These are phyloP conservation scores for Cyclura pinguis DNA, from an alignment of 2,797 vertebrate genomes.

Conservation along the genomic window DNA sequence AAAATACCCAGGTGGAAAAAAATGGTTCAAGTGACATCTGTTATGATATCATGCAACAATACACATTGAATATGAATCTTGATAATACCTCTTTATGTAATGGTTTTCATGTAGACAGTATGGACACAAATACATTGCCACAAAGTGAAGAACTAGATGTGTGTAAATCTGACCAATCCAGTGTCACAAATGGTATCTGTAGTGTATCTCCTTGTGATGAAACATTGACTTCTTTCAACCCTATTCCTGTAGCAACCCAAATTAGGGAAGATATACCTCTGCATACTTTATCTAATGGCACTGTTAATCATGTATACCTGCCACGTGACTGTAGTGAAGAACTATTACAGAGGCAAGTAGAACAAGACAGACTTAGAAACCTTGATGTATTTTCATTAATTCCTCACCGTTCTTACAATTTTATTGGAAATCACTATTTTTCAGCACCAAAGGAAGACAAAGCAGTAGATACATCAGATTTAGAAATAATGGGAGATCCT, in stretches of 20 bases:
- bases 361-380: slow-evolving; percentile 88
- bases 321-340: slow-evolving; percentile 84
- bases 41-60: slow-evolving; percentile 77
- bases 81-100: slow-evolving; percentile 81
- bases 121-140: slow-evolving; percentile 67
- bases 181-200: slow-evolving; percentile 76
- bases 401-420: slow-evolving; percentile 84
- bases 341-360: slow-evolving; percentile 86
- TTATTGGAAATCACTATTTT: slow-evolving; percentile 88
- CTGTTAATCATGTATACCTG: slow-evolving; percentile 83
- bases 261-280: slow-evolving; percentile 81
- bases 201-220: slow-evolving; percentile 70
- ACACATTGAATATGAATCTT: slow-evolving; percentile 69
- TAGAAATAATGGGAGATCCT: slow-evolving; percentile 94
- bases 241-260: slow-evolving; percentile 80
- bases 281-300: slow-evolving; percentile 85
- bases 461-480: slow-evolving; percentile 95
- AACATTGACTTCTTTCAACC: slow-evolving; percentile 80
- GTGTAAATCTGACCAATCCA: slow-evolving; percentile 73
- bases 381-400: slow-evolving; percentile 88
- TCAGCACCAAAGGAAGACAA: slow-evolving; percentile 95
- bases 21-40: slow-evolving; percentile 87
- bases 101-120: slow-evolving; percentile 82
- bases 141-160: slow-evolving; percentile 73
- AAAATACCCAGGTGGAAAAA: slow-evolving; percentile 80